Evolutionary conservation across 1,140 invertebrate species (phyloP), one percentile per base, ranked within the genome.

Genomic region (Grapholita molesta): DNA sequence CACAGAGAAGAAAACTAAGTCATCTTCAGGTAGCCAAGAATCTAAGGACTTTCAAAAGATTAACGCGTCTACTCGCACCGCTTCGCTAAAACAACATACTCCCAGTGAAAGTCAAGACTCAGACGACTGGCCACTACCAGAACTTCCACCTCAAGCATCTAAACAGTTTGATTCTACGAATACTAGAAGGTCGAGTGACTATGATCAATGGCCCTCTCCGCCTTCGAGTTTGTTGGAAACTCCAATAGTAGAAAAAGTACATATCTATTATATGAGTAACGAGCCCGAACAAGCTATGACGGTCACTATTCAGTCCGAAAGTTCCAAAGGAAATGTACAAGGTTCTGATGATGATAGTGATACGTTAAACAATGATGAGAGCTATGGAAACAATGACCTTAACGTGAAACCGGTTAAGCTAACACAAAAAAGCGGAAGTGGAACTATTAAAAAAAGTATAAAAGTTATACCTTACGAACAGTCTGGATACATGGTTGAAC

Each of bases 231-330:
- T 95, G 18, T 83, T 95, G 24, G 94, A 95, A 66, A 94, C 94
- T 3, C 93, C 94, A 3, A 92, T 92, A 25, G 93, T 96, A n/a
- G 95, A 95, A 80, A 95, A 96, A 81, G 95, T 97, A n/a, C 95
- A 97, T 88, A 96, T 96, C 25, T 97, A 96, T 84, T 97, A 96
- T 74, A 95, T 96, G 90, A 96, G 95, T 70, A 94, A 95, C 38
- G 95, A 96, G 80, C 95, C 94, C 0, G 95, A 96, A 87, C 93
- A 89, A 76, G 91, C 93, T 0, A 94, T 94, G 42, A 95, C 95
- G 83, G 95, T 97, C 86, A 94, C 93, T 94, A 70, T 95, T 93
- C 25, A 93, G 90, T 94, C 85, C 81, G 93, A 94, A 48, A 92
- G 88, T 80, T 94, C 72, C 78, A 94, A 85, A 70, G 93, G 93